phyloP scores from a whole-genome alignment of 2,113 vertebrate genomes.

The Anas platyrhynchos region DNA sequence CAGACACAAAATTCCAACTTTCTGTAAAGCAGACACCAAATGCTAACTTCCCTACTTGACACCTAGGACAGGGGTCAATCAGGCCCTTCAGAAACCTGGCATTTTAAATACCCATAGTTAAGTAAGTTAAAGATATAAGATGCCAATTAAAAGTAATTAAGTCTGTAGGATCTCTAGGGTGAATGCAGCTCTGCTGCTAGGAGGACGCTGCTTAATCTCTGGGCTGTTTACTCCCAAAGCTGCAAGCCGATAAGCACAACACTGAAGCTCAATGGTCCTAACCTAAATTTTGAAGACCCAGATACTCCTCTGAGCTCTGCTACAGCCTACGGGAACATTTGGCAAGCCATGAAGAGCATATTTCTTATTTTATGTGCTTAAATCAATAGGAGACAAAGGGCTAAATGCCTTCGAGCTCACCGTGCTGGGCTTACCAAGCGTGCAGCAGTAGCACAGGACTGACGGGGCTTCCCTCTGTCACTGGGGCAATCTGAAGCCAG shows the following conservation, averaged over 20 bases:
- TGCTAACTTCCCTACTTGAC: background rate
- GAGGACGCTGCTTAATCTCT: background rate
- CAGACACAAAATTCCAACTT: background rate
- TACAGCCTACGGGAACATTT: background rate
- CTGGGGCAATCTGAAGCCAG: background rate
- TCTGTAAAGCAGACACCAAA: background rate
- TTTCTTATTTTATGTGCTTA: background rate
- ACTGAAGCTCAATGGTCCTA: background rate
- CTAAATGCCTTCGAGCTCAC: background rate
- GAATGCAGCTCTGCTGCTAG: background rate
- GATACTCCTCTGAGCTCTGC: background rate
- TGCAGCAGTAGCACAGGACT: background rate
- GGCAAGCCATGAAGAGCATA: background rate
- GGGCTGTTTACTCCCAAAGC: background rate
- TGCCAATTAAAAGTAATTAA: background rate
- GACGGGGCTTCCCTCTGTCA: background rate
- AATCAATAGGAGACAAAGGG: background rate
- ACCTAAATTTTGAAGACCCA: background rate
- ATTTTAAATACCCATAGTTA: rapidly evolving
- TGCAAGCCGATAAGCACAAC: background rate
- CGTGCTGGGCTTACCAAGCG: rapidly evolving
- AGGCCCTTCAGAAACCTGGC: background rate
- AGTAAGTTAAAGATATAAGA: background rate
- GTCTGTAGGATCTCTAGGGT: background rate
- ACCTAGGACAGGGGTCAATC: background rate